Evolutionary conservation across 2,113 vertebrate species (phyloP), one percentile per base, ranked within the genome.

Genomic region (Notiomystis cincta): DNA sequence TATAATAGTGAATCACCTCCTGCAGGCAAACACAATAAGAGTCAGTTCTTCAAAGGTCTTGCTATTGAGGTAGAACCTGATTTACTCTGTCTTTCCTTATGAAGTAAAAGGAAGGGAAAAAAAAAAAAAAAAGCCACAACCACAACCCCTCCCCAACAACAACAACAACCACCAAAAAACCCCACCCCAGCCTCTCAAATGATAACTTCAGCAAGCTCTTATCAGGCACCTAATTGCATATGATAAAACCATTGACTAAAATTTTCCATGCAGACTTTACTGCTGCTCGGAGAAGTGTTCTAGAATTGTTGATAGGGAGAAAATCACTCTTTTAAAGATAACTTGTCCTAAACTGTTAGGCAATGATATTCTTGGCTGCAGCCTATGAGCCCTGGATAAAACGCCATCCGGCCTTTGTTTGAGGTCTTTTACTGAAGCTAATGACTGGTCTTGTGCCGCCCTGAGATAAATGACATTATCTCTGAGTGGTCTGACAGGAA

Each of bases 401-500:
- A 97, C 94, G 76, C 96, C 97, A 98, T 98, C 98, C 92, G 72
- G 98, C 97, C 97, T 98, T 98, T 98, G 98, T 98, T 98, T 98
- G 98, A 98, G 97, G 97, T 97, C 98, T 98, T 98, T 98, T 98
- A 98, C 97, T 97, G 96, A 98, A 98, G 98, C 98, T 98, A 98
- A 98, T 98, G 98, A 98, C 98, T 97, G 97, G 97, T 98, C 98
- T 98, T 98, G 98, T 98, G 98, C 98, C 91, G 96, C 97, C 97
- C 95, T 66, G 97, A 98, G 98, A 98, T 98, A 98, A 98, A 98
- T 98, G 98, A 98, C 98, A 98, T 98, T 98, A 98, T 98, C 98
- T 98, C 97, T 97, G 98, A 98, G 98, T 98, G 97, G 98, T 97
- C 98, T 98, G 98, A 98, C 98, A 98, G 98, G 98, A 98, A 98